These are phyloP conservation scores for Diarsia brunnea DNA, from an alignment of 2,888 invertebrate species.

Conservation along the genomic window DNA sequence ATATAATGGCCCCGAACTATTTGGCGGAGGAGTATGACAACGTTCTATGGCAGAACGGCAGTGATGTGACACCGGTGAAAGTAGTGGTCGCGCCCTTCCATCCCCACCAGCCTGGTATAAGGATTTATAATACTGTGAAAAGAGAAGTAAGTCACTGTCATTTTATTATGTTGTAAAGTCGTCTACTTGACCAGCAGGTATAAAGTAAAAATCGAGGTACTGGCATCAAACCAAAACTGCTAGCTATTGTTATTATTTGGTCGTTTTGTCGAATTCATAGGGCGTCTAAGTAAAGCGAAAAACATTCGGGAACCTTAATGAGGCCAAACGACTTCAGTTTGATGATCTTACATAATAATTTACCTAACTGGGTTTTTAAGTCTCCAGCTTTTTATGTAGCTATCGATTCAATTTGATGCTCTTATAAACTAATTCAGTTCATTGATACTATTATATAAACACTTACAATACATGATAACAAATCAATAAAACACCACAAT, in stretches of 20 bases:
- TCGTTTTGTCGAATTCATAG: neutral
- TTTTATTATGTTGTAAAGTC: neutral
- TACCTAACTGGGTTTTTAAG: constrained; percentile 5
- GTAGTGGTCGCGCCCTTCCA: constrained; percentile 92
- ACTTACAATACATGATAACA: constrained; percentile 22
- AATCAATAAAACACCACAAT: constrained; percentile 17
- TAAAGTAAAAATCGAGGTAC: neutral
- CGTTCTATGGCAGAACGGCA: constrained; percentile 92
- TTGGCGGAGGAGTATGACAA: constrained; percentile 93
- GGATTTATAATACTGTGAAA: constrained; percentile 91
- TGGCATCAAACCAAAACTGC: neutral
- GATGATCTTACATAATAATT: neutral
- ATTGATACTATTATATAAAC: neutral
- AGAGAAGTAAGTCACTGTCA: constrained; percentile 88
- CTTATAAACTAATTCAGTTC: neutral
- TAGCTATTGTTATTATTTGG: constrained; percentile 1
- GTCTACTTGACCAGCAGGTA: neutral
- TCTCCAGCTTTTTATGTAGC: neutral
- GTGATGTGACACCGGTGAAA: constrained; percentile 92
- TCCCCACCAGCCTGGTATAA: constrained; percentile 92
- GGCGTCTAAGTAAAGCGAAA: neutral
- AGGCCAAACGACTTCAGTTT: neutral
- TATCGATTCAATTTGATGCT: neutral
- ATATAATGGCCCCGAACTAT: constrained; percentile 95
- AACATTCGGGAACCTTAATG: neutral